Conservation (phyloP, 2,797 vertebrate species). For the Myotis planiceps region DNA sequence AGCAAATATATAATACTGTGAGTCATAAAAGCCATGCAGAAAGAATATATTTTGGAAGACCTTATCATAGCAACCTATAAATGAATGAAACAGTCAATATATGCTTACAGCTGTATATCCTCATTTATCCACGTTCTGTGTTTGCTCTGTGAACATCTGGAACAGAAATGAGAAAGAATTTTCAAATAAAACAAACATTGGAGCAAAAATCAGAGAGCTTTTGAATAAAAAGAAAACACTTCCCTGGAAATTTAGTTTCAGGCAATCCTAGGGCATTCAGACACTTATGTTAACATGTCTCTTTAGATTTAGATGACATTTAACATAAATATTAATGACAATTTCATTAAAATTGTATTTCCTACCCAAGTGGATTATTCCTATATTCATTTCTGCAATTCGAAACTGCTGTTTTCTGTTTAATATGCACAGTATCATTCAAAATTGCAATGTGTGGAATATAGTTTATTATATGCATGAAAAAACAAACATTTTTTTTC, state of each 20-base stretch:
- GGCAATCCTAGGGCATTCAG: slow-evolving; percentile 60
- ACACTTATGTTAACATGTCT: slow-evolving; percentile 66
- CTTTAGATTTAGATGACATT: slow-evolving; percentile 76
- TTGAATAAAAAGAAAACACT: slow-evolving; percentile 79
- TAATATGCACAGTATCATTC: slow-evolving; percentile 56
- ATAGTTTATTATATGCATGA: slow-evolving; percentile 44
- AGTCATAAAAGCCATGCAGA: neutral
- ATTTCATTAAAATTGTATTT: slow-evolving; percentile 79
- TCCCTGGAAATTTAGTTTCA: slow-evolving; percentile 66
- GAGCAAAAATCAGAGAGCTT: slow-evolving; percentile 75
- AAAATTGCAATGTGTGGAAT: slow-evolving; percentile 59
- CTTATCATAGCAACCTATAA: slow-evolving; percentile 57
- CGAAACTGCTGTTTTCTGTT: slow-evolving; percentile 33
- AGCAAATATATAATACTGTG: neutral
- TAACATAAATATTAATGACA: slow-evolving; percentile 82
- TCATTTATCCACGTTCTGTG: slow-evolving; percentile 70
- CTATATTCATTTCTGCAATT: slow-evolving; percentile 59
- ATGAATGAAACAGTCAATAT: slow-evolving; percentile 65
- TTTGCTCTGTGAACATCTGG: slow-evolving; percentile 83
- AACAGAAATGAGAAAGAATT: slow-evolving; percentile 77
- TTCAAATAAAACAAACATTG: slow-evolving; percentile 78
- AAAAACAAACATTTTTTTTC: slow-evolving; percentile 74
- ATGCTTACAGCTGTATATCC: slow-evolving; percentile 55
- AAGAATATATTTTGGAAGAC: slow-evolving; percentile 64
- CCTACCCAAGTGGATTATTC: slow-evolving; percentile 64